These are phyloP conservation scores for Acrossocheilus wenchowensis DNA, from an alignment of 2,797 vertebrate species.

Conservation along the genomic window DNA sequence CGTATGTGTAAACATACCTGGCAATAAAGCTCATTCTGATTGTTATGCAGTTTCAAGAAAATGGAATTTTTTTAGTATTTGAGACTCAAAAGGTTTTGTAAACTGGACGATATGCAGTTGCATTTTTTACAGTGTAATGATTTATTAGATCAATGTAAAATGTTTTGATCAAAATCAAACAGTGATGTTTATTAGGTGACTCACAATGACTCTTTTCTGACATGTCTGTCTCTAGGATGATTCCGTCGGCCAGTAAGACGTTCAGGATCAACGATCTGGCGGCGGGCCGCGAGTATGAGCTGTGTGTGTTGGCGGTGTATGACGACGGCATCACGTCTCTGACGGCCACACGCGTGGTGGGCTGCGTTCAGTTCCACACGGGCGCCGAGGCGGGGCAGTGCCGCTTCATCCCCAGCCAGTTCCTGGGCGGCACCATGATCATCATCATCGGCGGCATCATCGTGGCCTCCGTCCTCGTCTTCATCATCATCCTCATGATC, in stretches of 20 bases:
- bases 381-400: constrained; percentile 84
- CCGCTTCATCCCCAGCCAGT: constrained; percentile 87
- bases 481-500: constrained; percentile 96
- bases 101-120: no score
- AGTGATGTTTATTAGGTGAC: no score
- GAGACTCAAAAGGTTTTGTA: no score
- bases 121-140: no score
- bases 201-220: no score
- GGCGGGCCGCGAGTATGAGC: constrained; percentile 87
- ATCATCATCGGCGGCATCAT: constrained; percentile 88
- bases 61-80: no score
- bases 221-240: constrained; percentile 81
- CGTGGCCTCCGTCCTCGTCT: constrained; percentile 88
- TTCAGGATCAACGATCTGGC: constrained; percentile 92
- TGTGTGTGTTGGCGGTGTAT: constrained; percentile 88
- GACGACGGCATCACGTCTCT: constrained; percentile 89
- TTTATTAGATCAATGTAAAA: no score
- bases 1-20: no score
- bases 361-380: constrained; percentile 91
- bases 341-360: constrained; percentile 86
- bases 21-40: no score
- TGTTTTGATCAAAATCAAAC: no score
- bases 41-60: no score
- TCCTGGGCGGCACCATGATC: constrained; percentile 88
- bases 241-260: constrained; percentile 88